These are phyloP conservation scores for Rhinopomastus cyanomelas DNA, from an alignment of 2,113 vertebrate genomes.

Conservation along the genomic window DNA sequence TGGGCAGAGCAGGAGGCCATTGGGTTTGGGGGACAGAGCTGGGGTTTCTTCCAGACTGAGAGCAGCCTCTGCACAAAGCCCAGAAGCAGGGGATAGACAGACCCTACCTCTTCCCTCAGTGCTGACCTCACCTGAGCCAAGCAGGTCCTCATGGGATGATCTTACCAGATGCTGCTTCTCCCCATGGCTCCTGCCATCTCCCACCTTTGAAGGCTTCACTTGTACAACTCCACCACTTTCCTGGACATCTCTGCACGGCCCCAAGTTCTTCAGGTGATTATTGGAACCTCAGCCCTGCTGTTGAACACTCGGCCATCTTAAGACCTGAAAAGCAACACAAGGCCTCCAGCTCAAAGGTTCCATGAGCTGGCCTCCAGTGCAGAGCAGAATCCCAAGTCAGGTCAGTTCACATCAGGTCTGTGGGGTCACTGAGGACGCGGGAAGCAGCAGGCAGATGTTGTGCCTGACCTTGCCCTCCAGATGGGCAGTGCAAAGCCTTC, in stretches of 20 bases:
- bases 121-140: neutral
- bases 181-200: fast-evolving
- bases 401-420: no score
- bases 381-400: neutral
- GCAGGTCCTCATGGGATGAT: fast-evolving
- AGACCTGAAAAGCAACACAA: neutral
- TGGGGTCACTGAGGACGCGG: neutral
- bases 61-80: neutral
- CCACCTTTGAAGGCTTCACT: neutral
- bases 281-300: neutral
- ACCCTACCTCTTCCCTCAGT: neutral
- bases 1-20: fast-evolving
- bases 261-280: fast-evolving
- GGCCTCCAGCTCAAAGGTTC: neutral
- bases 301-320: neutral
- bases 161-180: neutral
- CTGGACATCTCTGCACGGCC: fast-evolving
- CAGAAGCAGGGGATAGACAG: neutral
- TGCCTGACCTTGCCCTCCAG: neutral
- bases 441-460: neutral
- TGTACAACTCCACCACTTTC: neutral
- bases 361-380: neutral
- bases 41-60: neutral
- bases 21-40: neutral
- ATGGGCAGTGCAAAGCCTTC: neutral